Evolutionary conservation across 1,140 invertebrate species (phyloP).

Genomic region (Meloidogyne hapla): DNA sequence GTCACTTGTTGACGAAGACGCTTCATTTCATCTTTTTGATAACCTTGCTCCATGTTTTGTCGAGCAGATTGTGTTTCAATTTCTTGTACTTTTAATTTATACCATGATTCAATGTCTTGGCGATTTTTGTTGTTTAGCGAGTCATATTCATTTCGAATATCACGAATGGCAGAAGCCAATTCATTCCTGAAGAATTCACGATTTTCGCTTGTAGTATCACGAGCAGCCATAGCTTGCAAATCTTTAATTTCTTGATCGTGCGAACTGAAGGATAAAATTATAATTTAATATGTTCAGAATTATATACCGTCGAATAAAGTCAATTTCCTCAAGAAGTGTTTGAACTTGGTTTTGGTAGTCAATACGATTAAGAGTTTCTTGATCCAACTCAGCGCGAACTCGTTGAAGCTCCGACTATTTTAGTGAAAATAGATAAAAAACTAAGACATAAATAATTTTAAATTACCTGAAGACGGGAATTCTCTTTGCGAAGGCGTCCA

Average conservation of each 20-base stretch:
- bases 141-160: constrained; percentile 68
- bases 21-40: constrained; percentile 67
- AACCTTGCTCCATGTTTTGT: constrained; percentile 68
- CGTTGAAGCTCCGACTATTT: constrained; percentile 53
- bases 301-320: constrained; percentile 51
- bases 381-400: constrained; percentile 54
- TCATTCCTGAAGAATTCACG: constrained; percentile 68
- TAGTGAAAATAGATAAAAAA: not conserved
- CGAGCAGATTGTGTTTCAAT: constrained; percentile 67
- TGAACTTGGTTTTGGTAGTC: constrained; percentile 64
- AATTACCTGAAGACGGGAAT: constrained; percentile 49
- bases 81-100: constrained; percentile 66
- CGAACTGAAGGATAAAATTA: not conserved
- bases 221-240: constrained; percentile 66
- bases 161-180: constrained; percentile 66
- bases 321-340: constrained; percentile 61
- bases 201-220: constrained; percentile 68
- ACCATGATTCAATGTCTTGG: constrained; percentile 65
- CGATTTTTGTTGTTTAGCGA: constrained; percentile 66
- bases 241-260: constrained; percentile 67
- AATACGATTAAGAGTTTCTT: constrained; percentile 61
- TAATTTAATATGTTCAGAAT: constrained; percentile 20
- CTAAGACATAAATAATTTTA: not conserved
- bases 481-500: constrained; percentile 57
- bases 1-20: constrained; percentile 65